Base-by-base conservation (phyloP, 2,888 invertebrate species). In the Drosophila falleni region DNA sequence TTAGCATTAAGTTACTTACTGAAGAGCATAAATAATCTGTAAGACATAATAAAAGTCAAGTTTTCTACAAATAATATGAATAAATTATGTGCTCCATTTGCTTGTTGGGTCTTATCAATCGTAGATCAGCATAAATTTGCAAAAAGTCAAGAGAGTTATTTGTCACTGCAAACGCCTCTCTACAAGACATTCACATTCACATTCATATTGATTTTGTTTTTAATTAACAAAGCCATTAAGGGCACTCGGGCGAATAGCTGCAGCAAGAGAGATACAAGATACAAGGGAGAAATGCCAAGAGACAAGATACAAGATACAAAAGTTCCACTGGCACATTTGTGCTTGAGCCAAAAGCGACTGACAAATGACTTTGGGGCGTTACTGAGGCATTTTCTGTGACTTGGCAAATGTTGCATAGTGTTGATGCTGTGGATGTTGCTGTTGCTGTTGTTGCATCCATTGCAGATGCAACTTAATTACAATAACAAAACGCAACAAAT, bases 171-270 rank as follows among this genome's bases (percentile, higher is more conserved):
- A 59, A 80, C 70, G 61, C 64, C 64, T 64, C 26, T 47, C 37
- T 33, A 42, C n/a, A n/a, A n/a, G n/a, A n/a, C n/a, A n/a, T n/a
- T n/a, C n/a, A n/a, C 29, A 31, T 23, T 23, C n/a, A 70, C 68
- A 65, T 71, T 73, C 54, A 55, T 78, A 87, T 90, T 86, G 81
- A 76, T 87, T 87, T 87, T 71, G 73, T 74, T 89, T 90, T 90
- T 90, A 89, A 90, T 90, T 89, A 86, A 86, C 72, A 89, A 89
- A 89, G 70, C 89, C 89, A 89, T 86, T 90, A 89, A 80, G 87
- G 80, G 87, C 80, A 73, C 68, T 80, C 58, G 71, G 64, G 54
- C 56, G 64, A 44, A 41, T 51, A 58, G 56, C 49, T 54, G 44
- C 16, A 39, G 29, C 35, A 37, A 23, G 11, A 26, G 19, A 39